Evolutionary conservation across 2,113 vertebrate genomes (phyloP).

Genomic region (Abramis brama): DNA sequence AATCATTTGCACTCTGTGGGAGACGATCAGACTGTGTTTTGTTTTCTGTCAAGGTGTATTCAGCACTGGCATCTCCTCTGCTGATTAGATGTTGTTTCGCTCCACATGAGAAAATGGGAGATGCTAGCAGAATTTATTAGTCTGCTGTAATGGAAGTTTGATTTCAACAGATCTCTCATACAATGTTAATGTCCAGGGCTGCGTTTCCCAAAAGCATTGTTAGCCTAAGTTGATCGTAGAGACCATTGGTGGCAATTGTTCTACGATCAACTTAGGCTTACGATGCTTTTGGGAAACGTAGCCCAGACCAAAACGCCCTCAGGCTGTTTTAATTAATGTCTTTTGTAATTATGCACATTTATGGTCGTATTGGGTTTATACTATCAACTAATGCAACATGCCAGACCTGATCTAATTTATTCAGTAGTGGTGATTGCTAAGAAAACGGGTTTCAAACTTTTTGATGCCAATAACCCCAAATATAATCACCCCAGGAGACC

Average conservation of each 20-base stretch:
- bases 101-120: neutral
- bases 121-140: constrained; percentile 18
- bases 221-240: too few species aligned
- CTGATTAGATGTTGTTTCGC: constrained; percentile 17
- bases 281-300: too few species aligned
- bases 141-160: neutral
- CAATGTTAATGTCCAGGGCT: neutral
- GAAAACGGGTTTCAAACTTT: neutral
- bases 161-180: constrained; percentile 8
- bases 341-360: constrained; percentile 6
- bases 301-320: neutral
- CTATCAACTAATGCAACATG: neutral
- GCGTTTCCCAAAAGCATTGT: too few species aligned
- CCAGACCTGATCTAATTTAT: neutral
- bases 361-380: neutral
- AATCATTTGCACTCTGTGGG: neutral
- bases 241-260: too few species aligned
- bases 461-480: neutral
- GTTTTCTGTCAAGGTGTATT: constrained; percentile 25
- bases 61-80: neutral
- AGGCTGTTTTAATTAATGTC: neutral
- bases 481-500: too few species aligned
- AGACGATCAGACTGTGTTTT: neutral
- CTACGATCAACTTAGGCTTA: too few species aligned
- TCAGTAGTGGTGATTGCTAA: neutral